Evolutionary conservation across 2,113 vertebrate genomes (phyloP).

Genomic region (Zosterops hypoxanthus): DNA sequence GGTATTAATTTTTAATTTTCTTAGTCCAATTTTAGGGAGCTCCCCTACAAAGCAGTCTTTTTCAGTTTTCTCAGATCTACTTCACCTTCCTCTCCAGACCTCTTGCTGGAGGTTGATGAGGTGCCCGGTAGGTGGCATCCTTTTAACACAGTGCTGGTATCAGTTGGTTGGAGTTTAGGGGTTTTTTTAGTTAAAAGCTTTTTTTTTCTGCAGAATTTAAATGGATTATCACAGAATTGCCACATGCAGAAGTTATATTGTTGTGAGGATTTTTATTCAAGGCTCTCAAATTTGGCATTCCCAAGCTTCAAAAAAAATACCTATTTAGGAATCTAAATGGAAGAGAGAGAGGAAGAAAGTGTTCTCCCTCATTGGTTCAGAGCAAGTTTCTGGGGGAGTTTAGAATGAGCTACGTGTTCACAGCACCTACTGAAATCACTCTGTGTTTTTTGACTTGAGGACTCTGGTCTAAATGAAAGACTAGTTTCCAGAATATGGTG

Average conservation of each 20-base stretch:
- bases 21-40: background rate
- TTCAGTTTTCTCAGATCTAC: background rate
- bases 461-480: background rate
- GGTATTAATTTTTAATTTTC: too few species aligned
- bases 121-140: constrained; percentile 76
- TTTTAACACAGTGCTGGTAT: constrained; percentile 60
- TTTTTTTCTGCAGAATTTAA: constrained; percentile 2
- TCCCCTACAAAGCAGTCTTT: background rate
- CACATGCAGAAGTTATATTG: background rate
- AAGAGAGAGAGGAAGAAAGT: background rate
- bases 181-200: background rate
- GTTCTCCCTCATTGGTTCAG: background rate
- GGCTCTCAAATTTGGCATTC: background rate
- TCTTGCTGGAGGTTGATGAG: background rate
- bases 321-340: background rate
- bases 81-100: background rate
- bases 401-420: background rate
- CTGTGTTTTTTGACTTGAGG: background rate
- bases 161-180: too few species aligned
- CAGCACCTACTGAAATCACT: background rate
- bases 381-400: background rate
- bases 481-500: background rate
- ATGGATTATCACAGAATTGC: background rate
- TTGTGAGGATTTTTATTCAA: background rate
- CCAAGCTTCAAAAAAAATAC: background rate